Evolutionary conservation across 2,888 invertebrate genomes (phyloP).

Genomic region (Habroteleia sp.): DNA sequence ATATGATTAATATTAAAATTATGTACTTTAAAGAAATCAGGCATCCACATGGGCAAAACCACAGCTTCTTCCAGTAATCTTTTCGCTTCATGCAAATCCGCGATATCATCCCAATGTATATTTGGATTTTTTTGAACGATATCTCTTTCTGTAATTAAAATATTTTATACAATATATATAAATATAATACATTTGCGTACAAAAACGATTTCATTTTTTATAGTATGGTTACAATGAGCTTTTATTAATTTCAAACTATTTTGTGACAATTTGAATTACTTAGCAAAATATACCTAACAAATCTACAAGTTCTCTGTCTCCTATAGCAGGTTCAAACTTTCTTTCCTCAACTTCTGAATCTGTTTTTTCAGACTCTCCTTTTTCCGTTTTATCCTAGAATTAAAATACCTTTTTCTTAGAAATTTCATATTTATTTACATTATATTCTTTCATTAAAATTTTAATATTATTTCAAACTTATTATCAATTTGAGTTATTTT

Average conservation of each 20-base stretch:
- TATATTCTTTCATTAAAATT: neutral
- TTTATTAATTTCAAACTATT: no score
- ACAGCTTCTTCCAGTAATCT: constrained; percentile 97
- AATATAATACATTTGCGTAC: no score
- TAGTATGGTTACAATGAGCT: no score
- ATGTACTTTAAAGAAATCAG: constrained; percentile 96
- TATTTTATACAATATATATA: no score
- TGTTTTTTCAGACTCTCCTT: constrained; percentile 86
- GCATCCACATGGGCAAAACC: constrained; percentile 98
- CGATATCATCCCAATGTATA: constrained; percentile 97
- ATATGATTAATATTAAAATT: no score
- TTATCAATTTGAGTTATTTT: no score
- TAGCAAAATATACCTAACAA: constrained; percentile 90
- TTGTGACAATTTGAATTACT: no score
- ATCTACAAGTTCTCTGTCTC: constrained; percentile 96
- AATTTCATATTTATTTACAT: neutral
- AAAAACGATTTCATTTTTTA: no score
- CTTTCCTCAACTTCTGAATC: constrained; percentile 87
- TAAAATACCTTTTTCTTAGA: no score
- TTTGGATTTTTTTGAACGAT: constrained; percentile 98
- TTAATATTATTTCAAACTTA: no score
- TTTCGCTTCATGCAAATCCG: constrained; percentile 94
- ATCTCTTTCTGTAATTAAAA: constrained; percentile 87
- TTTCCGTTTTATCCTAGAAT: constrained; percentile 84
- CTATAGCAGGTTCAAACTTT: constrained; percentile 91